These are phyloP conservation scores for Cynopterus brachyotis DNA, from an alignment of 2,113 vertebrate genomes.

Conservation along the genomic window DNA sequence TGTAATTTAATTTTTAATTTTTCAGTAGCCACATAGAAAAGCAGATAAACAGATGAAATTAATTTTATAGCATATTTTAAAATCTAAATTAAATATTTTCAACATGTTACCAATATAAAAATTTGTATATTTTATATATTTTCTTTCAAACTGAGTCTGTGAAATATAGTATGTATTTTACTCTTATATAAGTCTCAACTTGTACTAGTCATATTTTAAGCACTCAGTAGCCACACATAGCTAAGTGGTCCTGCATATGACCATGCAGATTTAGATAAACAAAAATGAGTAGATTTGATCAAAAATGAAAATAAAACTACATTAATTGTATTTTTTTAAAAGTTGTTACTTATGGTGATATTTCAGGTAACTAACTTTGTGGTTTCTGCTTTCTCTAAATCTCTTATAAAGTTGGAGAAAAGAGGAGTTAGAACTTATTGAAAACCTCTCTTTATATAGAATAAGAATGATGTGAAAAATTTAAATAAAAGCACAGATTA, in stretches of 20 bases:
- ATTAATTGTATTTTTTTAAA: background rate
- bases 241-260: background rate
- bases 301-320: background rate
- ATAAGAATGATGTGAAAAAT: background rate
- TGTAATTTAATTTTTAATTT: background rate
- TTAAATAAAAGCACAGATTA: background rate
- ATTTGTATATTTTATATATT: background rate
- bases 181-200: background rate
- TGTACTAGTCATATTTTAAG: background rate
- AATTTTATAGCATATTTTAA: background rate
- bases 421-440: background rate
- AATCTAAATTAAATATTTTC: background rate
- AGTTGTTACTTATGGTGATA: background rate
- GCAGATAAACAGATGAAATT: background rate
- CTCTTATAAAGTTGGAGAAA: background rate
- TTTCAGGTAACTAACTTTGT: background rate
- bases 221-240: background rate
- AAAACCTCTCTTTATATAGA: background rate
- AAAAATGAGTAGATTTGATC: background rate
- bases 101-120: background rate
- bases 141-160: background rate
- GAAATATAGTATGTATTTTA: background rate
- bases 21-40: background rate
- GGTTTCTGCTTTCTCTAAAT: background rate
- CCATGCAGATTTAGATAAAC: background rate